phyloP scores from a whole-genome alignment of 2,797 vertebrate genomes.

The Todus mexicanus region DNA sequence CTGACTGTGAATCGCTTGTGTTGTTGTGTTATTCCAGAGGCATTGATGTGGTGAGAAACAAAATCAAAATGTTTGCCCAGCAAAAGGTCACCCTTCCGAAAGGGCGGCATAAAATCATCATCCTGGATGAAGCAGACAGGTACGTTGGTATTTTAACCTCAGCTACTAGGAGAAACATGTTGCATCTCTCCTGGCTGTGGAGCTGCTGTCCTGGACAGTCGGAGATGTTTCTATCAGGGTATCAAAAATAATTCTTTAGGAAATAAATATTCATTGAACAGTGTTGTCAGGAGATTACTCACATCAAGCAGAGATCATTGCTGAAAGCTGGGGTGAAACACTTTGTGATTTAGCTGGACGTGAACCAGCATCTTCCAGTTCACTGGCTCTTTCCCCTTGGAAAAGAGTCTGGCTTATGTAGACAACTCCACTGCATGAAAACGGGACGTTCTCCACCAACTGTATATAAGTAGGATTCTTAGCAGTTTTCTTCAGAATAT shows the following conservation, averaged over 20 bases:
- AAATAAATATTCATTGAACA: background rate
- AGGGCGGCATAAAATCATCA: slow-evolving; percentile 96
- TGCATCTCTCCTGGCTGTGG: background rate
- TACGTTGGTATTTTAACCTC: slow-evolving; percentile 25
- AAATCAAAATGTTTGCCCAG: slow-evolving; percentile 99
- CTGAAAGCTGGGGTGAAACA: background rate
- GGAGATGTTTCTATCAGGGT: background rate
- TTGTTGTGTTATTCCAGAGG: slow-evolving; percentile 77
- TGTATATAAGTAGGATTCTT: background rate
- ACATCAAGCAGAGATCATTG: background rate
- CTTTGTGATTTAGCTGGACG: background rate
- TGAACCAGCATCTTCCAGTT: background rate
- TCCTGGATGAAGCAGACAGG: slow-evolving; percentile 98
- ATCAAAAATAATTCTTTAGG: background rate
- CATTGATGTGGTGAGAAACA: slow-evolving; percentile 97
- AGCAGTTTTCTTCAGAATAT: background rate
- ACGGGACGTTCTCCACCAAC: background rate
- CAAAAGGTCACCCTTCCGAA: slow-evolving; percentile 96
- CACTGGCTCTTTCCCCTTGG: background rate
- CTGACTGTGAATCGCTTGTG: background rate
- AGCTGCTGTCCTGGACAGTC: background rate
- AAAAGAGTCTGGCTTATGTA: background rate
- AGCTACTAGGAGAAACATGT: background rate
- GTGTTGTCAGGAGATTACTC: background rate
- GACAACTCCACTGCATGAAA: background rate